A percentile compares a stretch with the other conserved stretches of the same genome.
Evolutionary conservation across 2,888 invertebrate genomes (phyloP).

Genomic region (Protula sp.): DNA sequence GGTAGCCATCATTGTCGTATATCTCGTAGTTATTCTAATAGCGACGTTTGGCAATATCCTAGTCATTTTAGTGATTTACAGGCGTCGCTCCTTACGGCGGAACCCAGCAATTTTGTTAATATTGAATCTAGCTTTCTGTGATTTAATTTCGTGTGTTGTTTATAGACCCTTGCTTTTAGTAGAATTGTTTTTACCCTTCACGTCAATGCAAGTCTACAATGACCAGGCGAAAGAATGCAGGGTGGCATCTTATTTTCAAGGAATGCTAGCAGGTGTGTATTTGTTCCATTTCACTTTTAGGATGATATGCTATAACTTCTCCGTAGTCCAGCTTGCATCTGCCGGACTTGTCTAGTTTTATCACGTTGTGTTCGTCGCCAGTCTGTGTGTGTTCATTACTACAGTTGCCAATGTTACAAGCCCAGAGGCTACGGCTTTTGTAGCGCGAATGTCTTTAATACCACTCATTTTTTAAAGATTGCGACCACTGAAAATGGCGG

Average conservation of each 20-base stretch:
- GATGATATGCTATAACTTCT: too few species aligned
- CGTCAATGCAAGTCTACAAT: background rate
- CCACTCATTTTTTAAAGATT: too few species aligned
- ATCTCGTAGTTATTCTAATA: background rate
- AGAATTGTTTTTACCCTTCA: background rate
- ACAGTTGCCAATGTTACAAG: too few species aligned
- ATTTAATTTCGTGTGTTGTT: background rate
- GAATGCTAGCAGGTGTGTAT: constrained; percentile 7
- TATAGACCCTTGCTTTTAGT: background rate
- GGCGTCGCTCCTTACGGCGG: background rate
- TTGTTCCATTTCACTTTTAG: too few species aligned
- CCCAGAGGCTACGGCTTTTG: too few species aligned
- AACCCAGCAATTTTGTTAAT: background rate
- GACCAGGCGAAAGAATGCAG: background rate
- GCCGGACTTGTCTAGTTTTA: too few species aligned
- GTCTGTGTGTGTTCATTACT: too few species aligned
- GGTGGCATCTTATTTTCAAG: background rate
- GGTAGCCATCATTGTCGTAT: background rate
- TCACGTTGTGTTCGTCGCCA: too few species aligned
- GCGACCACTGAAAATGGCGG: too few species aligned
- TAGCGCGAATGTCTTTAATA: background rate
- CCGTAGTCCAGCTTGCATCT: too few species aligned
- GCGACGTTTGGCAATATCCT: background rate
- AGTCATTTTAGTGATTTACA: background rate
- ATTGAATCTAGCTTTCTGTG: background rate